Conservation (phyloP, 2,113 vertebrate genomes). For the Amazona vittata region DNA sequence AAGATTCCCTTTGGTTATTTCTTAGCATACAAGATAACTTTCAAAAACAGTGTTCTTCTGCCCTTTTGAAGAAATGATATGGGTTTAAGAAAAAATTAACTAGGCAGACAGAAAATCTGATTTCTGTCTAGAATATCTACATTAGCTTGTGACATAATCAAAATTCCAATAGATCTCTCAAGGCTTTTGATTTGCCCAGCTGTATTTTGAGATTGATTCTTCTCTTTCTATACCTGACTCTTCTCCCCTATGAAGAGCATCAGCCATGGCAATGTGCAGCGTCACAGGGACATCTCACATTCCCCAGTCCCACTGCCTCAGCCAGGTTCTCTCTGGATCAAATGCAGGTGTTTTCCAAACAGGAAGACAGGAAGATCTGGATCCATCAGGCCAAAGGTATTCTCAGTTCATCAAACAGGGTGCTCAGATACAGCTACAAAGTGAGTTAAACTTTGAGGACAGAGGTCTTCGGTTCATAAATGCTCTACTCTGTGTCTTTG, state of each 20-base stretch:
- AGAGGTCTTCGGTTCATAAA: background rate
- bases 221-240: background rate
- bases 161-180: background rate
- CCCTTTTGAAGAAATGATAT: background rate
- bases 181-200: background rate
- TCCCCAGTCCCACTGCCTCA: background rate
- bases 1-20: slow-evolving; percentile 22
- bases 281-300: background rate
- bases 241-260: background rate
- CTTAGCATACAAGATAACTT: background rate
- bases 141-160: background rate
- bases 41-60: background rate
- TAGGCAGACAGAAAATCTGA: background rate
- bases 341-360: background rate
- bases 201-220: background rate
- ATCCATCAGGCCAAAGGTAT: background rate
- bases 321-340: background rate
- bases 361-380: background rate
- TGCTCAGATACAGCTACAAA: background rate
- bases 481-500: background rate
- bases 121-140: background rate
- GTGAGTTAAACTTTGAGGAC: background rate
- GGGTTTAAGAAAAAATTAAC: background rate
- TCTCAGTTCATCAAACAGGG: background rate
- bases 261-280: rapidly evolving